Conservation (phyloP, 2,113 vertebrate genomes). For the Archocentrus centrarchus region DNA sequence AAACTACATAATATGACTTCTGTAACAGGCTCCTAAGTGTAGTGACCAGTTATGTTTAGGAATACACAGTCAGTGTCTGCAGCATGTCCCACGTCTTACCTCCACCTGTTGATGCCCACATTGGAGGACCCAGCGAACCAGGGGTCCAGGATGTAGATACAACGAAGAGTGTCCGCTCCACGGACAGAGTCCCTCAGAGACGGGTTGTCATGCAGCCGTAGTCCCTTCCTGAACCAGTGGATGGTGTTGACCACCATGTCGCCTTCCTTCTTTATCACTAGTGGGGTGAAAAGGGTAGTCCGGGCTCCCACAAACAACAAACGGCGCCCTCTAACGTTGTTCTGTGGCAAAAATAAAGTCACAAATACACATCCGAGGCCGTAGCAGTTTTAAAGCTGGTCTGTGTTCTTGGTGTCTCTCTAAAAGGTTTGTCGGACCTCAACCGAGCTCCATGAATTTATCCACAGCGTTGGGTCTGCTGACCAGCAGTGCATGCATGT, state of each 20-base stretch:
- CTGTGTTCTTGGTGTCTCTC: neutral
- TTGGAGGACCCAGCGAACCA: slow-evolving; percentile 98
- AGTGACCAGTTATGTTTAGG: neutral
- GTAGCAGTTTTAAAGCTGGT: neutral
- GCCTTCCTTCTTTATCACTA: neutral
- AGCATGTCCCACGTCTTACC: slow-evolving; percentile 77
- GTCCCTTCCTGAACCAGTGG: slow-evolving; percentile 97
- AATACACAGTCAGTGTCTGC: neutral
- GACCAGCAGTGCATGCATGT: slow-evolving; percentile 28
- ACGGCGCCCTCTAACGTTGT: neutral
- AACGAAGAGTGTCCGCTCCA: slow-evolving; percentile 89
- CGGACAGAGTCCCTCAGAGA: slow-evolving; percentile 89
- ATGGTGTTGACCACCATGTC: slow-evolving; percentile 92
- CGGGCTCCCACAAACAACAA: neutral
- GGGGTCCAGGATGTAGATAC: slow-evolving; percentile 96
- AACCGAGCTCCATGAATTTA: slow-evolving; percentile 71
- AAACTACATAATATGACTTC: neutral
- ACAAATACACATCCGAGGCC: neutral
- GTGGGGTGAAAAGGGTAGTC: neutral
- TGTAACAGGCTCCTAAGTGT: neutral
- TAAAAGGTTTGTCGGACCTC: neutral
- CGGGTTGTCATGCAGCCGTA: slow-evolving; percentile 96
- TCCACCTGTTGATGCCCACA: slow-evolving; percentile 98
- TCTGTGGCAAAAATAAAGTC: neutral
- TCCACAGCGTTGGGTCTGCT: slow-evolving; percentile 42